These are phyloP conservation scores for Pelusios castaneus DNA, from an alignment of 2,113 vertebrate genomes.

Conservation along the genomic window DNA sequence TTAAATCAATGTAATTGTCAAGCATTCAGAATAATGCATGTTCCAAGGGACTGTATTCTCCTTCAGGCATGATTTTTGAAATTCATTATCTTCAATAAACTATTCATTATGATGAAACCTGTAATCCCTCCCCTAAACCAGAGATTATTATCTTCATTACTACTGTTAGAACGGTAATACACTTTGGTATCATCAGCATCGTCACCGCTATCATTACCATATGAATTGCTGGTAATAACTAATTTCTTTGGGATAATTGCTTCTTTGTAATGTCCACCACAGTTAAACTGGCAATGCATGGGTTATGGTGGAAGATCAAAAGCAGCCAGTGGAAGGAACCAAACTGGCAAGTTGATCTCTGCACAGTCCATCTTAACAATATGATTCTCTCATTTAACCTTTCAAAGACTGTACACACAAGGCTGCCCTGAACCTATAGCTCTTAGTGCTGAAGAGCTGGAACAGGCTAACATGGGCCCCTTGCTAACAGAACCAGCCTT, in stretches of 20 bases:
- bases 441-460: not conserved
- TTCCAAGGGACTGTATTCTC: constrained; percentile 36
- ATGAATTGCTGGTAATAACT: constrained; percentile 73
- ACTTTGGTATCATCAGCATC: constrained; percentile 60
- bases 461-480: not conserved
- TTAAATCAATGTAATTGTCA: constrained; percentile 70
- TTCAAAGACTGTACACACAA: constrained; percentile 6
- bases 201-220: constrained; percentile 69
- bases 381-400: constrained; percentile 20
- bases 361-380: constrained; percentile 4
- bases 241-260: constrained; percentile 69
- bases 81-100: constrained; percentile 67
- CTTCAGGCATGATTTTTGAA: constrained; percentile 18
- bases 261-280: constrained; percentile 63
- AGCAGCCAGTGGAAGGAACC: constrained; percentile 28
- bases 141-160: constrained; percentile 64
- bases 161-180: constrained; percentile 26
- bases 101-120: constrained; percentile 71
- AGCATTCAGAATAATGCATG: constrained; percentile 62
- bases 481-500: not conserved
- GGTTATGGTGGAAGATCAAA: constrained; percentile 39
- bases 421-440: not conserved
- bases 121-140: constrained; percentile 59
- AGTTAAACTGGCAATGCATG: constrained; percentile 28
- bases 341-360: not conserved